Base-by-base conservation (phyloP, 2,113 vertebrate species). In the Zosterops japonicus region DNA sequence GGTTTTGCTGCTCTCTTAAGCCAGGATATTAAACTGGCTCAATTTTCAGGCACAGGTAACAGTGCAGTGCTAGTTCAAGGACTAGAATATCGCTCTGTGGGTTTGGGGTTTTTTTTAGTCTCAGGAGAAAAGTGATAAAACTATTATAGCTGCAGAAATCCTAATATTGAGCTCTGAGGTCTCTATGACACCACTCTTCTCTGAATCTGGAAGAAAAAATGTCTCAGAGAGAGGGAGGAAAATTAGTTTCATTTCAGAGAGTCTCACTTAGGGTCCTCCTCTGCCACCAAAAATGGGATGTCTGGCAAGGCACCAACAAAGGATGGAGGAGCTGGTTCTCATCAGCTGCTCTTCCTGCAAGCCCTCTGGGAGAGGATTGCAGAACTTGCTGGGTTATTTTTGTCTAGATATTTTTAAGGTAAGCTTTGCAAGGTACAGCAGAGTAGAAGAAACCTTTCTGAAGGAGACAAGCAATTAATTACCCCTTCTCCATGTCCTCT, bases 251-350 rank as follows among this genome's bases (percentile, higher is more conserved):
- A 20, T 79, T 71, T 88, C 79, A 85, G 50, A 81, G 77, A 87
- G 42, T 55, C 44, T 83, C 18, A 1, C 46, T 78, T 53, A 49
- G 17, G 55, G 42, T 79, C n/a, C 33, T 75, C 25, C 67, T 79
- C 28, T 82, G 65, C 61, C 39, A 68, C 53, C 80, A 79, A 20
- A 88, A 90, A 83, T 94, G 89, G 44, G 56, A 49, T 82, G 52
- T 46, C 70, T 95, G 94, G 92, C 89, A 83, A 71, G 60, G 57
- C 47, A 44, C 83, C 92, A 90, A 1, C 6, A 1, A 28, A 14
- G 10, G 79, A 59, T 41, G 36, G 61, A 57, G 56, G 59, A 78
- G 70, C 29, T 77, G 75, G 8, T 88, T 94, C 77, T 87, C 76
- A 78, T 5, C 78, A 88, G 44, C 71, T 76, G 59, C 36, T 67